Conservation (phyloP, 2,888 invertebrate genomes). For the Laothoe populi region DNA sequence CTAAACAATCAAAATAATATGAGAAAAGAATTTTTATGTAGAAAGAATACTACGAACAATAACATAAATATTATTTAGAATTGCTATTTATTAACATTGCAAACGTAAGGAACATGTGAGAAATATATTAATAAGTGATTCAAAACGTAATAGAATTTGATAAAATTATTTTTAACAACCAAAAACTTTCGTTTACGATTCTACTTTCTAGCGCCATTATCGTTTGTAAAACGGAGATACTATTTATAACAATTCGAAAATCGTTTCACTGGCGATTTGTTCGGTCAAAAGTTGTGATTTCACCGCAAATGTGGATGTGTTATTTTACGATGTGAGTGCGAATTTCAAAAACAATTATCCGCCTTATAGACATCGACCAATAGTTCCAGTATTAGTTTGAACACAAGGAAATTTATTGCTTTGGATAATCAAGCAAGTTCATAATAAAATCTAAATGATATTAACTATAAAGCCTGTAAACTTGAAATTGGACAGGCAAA, state of each 20-base stretch:
- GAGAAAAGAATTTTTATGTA: slow-evolving; percentile 11
- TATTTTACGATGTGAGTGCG: slow-evolving; percentile 15
- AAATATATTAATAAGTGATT: slow-evolving; percentile 16
- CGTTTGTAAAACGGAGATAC: slow-evolving; percentile 19
- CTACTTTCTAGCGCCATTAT: slow-evolving; percentile 18
- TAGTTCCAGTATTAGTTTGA: not conserved
- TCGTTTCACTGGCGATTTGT: slow-evolving; percentile 14
- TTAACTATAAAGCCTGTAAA: not conserved
- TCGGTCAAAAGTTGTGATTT: slow-evolving; percentile 17
- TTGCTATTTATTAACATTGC: not conserved
- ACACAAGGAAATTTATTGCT: not conserved
- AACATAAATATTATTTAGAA: slow-evolving; percentile 7
- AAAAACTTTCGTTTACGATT: slow-evolving; percentile 17
- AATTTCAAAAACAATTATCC: slow-evolving; percentile 15
- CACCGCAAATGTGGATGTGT: not conserved
- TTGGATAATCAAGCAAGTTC: not conserved
- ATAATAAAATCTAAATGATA: not conserved
- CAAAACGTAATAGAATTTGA: slow-evolving; percentile 14
- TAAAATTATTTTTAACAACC: slow-evolving; percentile 21
- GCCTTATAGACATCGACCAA: not conserved
- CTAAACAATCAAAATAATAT: slow-evolving; percentile 8
- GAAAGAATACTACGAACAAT: not conserved
- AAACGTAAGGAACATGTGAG: not conserved
- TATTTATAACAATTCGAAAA: slow-evolving; percentile 19
- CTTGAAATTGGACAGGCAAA: not conserved